A percentile compares a stretch with the other conserved stretches of the same genome.
These are phyloP conservation scores for Timema cristinae DNA, from an alignment of 2,888 invertebrate genomes.

Conservation along the genomic window DNA sequence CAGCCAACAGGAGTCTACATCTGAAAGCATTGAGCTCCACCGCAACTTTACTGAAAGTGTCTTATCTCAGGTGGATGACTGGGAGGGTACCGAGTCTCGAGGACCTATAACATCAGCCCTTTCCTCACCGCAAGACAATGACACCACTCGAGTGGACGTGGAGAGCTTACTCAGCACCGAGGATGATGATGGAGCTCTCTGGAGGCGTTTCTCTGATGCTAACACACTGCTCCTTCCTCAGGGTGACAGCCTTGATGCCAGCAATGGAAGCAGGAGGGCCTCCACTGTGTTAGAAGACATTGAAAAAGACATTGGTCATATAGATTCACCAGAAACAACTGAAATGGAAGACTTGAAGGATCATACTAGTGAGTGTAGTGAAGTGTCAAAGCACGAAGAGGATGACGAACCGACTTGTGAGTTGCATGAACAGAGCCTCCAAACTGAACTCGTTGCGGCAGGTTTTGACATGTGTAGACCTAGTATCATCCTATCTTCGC, in stretches of 20 bases:
- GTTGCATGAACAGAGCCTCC: constrained; percentile 13
- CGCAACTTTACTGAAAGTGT: constrained; percentile 7
- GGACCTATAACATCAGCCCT: not conserved
- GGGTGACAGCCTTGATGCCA: no score
- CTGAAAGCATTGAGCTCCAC: constrained; percentile 9
- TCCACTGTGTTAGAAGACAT: constrained; percentile 33
- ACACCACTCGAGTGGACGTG: constrained; percentile 9
- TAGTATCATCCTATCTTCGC: constrained; percentile 23
- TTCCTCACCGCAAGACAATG: constrained; percentile 6
- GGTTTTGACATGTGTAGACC: constrained; percentile 33
- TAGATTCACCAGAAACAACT: constrained; percentile 78
- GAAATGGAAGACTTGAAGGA: constrained; percentile 45
- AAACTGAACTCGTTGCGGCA: constrained; percentile 35
- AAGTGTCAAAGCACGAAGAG: constrained; percentile 9
- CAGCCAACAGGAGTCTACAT: constrained; percentile 1
- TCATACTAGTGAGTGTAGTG: constrained; percentile 16
- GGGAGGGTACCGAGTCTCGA: not conserved
- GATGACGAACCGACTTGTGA: not conserved
- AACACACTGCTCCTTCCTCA: no score
- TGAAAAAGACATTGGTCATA: constrained; percentile 62
- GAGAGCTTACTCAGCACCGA: constrained; percentile 5
- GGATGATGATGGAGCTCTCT: not conserved
- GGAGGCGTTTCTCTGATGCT: no score
- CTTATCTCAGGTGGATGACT: not conserved
- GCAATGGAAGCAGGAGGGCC: constrained; percentile 21